Conservation (phyloP, 2,113 vertebrate genomes). For the Neomonachus schauinslandi region DNA sequence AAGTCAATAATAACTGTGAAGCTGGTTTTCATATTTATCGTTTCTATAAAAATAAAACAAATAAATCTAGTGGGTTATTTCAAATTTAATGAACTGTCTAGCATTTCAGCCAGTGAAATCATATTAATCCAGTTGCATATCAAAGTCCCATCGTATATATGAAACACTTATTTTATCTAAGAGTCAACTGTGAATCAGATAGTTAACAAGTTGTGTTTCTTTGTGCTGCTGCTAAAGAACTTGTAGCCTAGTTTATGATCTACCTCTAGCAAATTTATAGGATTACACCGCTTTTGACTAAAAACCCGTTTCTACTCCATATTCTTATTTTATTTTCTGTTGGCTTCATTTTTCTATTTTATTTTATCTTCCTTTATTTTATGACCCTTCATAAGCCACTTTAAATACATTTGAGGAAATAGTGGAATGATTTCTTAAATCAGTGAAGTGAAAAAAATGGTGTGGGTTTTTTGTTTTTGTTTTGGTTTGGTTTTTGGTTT, state of each 20-base stretch:
- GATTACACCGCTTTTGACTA: background rate
- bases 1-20: conserved; percentile 36
- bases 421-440: background rate
- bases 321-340: background rate
- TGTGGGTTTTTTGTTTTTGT: background rate
- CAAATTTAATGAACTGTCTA: conserved; percentile 42
- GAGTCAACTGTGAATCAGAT: background rate
- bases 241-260: background rate
- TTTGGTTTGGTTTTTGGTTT: background rate
- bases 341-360: background rate
- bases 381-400: background rate
- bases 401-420: background rate
- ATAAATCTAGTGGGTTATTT: background rate
- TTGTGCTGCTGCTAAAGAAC: background rate
- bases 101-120: background rate
- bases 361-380: background rate
- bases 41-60: conserved; percentile 31
- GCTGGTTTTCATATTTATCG: background rate
- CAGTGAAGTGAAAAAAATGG: background rate
- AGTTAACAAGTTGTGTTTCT: background rate
- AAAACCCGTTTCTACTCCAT: background rate
- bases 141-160: background rate
- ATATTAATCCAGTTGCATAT: background rate
- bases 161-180: background rate
- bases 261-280: background rate